phyloP scores from a whole-genome alignment of 2,113 vertebrate species.

The Psittacara wagleri region DNA sequence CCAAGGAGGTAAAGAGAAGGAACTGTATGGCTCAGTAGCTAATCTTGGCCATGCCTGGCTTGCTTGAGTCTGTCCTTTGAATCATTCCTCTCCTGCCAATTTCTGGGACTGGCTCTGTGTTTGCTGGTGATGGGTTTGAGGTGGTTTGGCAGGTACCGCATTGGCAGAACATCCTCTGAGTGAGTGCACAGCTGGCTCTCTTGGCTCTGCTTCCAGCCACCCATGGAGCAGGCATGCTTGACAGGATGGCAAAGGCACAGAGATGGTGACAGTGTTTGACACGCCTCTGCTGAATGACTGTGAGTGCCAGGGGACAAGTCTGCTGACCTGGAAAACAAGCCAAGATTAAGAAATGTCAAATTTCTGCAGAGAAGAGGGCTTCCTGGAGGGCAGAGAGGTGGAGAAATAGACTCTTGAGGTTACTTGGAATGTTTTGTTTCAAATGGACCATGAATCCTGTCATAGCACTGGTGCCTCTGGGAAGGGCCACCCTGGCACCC shows the following conservation, averaged over 20 bases:
- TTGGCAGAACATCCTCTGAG: background rate
- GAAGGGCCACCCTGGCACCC: background rate
- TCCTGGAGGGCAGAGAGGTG: background rate
- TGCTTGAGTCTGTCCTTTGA: background rate
- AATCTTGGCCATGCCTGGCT: background rate
- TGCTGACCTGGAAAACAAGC: slow-evolving; percentile 42
- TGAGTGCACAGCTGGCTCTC: background rate
- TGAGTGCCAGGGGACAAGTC: background rate
- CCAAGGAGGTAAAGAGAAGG: background rate
- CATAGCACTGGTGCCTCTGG: background rate
- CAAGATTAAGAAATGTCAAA: slow-evolving; percentile 23
- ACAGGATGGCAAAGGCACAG: background rate
- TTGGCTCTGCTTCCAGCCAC: background rate
- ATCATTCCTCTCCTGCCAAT: background rate
- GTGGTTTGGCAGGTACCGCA: background rate
- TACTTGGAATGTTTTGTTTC: background rate
- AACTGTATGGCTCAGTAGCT: background rate
- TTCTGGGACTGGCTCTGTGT: rapidly evolving
- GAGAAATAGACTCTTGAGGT: background rate
- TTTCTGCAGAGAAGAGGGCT: background rate
- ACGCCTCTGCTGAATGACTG: background rate
- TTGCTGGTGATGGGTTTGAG: background rate
- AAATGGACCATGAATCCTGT: background rate
- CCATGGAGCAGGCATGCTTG: background rate
- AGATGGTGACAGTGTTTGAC: background rate